A percentile compares a stretch with the other conserved stretches of the same genome.
phyloP scores from a whole-genome alignment of 2,113 vertebrate species.

The Trichechus manatus region DNA sequence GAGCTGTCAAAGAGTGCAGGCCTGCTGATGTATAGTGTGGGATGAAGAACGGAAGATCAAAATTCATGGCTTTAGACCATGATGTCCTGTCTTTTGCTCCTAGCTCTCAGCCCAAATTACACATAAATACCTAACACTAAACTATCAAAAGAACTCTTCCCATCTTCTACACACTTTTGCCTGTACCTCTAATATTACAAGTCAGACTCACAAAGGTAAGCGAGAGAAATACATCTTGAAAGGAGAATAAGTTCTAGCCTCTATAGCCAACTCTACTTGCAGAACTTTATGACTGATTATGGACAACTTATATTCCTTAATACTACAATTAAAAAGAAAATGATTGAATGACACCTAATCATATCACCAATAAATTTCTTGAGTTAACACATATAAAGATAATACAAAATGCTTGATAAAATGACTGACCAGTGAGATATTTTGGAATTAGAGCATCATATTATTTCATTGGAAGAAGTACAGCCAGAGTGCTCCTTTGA shows the following conservation, averaged over 20 bases:
- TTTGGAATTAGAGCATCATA: conserved; percentile 28
- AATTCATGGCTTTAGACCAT: background rate
- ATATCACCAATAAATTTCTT: conserved; percentile 3
- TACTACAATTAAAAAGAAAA: conserved; percentile 44
- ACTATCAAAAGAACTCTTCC: background rate
- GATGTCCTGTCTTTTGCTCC: background rate
- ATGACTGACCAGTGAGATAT: conserved; percentile 27
- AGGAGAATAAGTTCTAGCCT: conserved; percentile 41
- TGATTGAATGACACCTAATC: background rate
- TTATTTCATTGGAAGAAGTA: background rate
- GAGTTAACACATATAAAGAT: conserved; percentile 22
- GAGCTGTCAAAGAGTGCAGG: background rate
- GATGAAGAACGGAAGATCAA: background rate
- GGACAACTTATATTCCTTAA: background rate
- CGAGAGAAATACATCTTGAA: background rate
- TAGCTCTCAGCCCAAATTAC: background rate
- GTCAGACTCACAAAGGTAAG: conserved; percentile 41
- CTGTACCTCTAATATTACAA: background rate
- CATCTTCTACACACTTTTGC: background rate
- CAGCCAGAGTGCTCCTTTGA: too few relatives aligned
- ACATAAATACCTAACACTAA: conserved; percentile 15
- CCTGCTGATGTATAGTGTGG: background rate
- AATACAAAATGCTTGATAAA: background rate
- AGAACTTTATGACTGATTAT: background rate
- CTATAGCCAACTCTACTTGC: background rate